Evolutionary conservation across 2,797 vertebrate genomes (phyloP).

Genomic region (Epinephelus awoara): DNA sequence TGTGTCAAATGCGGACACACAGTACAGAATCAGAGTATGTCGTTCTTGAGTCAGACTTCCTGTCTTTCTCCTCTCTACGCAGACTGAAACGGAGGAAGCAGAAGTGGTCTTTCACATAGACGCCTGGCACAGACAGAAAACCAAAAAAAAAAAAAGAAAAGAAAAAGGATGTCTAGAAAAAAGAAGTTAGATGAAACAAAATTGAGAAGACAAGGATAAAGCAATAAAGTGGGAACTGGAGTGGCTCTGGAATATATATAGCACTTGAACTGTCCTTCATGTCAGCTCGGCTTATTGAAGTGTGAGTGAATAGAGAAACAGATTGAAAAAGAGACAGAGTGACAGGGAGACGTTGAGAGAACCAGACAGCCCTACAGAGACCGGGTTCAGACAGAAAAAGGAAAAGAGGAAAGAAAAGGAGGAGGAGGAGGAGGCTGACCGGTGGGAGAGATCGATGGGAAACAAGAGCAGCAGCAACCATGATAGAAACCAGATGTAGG

Average conservation of each 20-base stretch:
- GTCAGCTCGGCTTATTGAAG: constrained; percentile 1
- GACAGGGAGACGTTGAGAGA: constrained; percentile 39
- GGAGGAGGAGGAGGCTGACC: constrained; percentile 62
- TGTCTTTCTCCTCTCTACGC: constrained; percentile 67
- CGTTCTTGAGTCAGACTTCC: constrained; percentile 72
- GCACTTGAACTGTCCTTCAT: background rate
- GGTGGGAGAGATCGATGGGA: constrained; percentile 79
- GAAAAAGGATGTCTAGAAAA: background rate
- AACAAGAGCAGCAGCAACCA: constrained; percentile 73
- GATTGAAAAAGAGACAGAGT: constrained; percentile 12
- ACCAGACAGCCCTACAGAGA: constrained; percentile 46
- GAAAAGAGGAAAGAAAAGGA: constrained; percentile 42
- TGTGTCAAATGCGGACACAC: constrained; percentile 26
- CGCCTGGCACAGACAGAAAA: constrained; percentile 28
- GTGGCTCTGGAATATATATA: background rate
- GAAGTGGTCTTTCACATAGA: constrained; percentile 44
- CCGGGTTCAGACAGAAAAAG: constrained; percentile 58
- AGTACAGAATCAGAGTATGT: constrained; percentile 25
- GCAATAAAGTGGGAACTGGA: background rate
- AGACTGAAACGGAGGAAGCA: constrained; percentile 49
- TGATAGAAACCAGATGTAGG: constrained; percentile 84
- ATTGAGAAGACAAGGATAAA: background rate
- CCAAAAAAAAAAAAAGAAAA: background rate
- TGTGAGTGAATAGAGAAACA: constrained; percentile 26
- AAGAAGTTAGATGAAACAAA: background rate